These are phyloP conservation scores for Nymphalis c-album DNA, from an alignment of 2,888 invertebrate genomes.

Conservation along the genomic window DNA sequence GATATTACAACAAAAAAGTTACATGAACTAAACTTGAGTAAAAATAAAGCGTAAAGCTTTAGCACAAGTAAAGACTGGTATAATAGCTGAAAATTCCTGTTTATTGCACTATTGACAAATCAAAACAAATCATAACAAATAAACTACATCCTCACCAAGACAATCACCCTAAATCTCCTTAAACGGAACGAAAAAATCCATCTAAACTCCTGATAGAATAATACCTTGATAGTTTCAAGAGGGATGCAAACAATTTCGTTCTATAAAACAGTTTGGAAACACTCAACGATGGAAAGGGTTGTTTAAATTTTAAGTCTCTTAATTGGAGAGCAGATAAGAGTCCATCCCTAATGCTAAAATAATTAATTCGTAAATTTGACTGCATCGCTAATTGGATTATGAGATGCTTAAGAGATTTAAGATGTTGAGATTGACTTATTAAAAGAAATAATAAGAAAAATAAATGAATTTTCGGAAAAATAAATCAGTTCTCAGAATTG, in stretches of 20 bases:
- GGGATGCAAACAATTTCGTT: constrained; percentile 16
- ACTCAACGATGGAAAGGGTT: constrained; percentile 34
- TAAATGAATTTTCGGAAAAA: too few species aligned
- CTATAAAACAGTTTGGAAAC: constrained; percentile 17
- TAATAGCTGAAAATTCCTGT: too few species aligned
- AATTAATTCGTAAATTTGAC: constrained; percentile 45
- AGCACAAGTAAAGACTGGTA: too few species aligned
- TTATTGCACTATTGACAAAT: too few species aligned
- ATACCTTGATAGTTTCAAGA: constrained; percentile 11
- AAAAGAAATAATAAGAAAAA: too few species aligned
- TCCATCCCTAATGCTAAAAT: constrained; percentile 42
- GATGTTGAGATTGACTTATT: too few species aligned
- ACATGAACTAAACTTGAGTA: too few species aligned
- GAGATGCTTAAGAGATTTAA: neutral
- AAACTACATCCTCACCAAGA: too few species aligned
- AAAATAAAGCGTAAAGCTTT: too few species aligned
- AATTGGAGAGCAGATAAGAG: constrained; percentile 43
- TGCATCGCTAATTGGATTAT: constrained; percentile 38
- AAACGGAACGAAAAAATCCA: neutral
- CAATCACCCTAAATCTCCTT: neutral
- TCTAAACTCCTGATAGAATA: neutral
- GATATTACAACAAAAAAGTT: too few species aligned
- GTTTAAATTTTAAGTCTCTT: constrained; percentile 41
- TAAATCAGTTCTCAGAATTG: too few species aligned
- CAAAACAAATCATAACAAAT: too few species aligned